Evolutionary conservation across 2,113 vertebrate genomes (phyloP), one percentile per base, ranked within the genome.

Genomic region (Aepyceros melampus): DNA sequence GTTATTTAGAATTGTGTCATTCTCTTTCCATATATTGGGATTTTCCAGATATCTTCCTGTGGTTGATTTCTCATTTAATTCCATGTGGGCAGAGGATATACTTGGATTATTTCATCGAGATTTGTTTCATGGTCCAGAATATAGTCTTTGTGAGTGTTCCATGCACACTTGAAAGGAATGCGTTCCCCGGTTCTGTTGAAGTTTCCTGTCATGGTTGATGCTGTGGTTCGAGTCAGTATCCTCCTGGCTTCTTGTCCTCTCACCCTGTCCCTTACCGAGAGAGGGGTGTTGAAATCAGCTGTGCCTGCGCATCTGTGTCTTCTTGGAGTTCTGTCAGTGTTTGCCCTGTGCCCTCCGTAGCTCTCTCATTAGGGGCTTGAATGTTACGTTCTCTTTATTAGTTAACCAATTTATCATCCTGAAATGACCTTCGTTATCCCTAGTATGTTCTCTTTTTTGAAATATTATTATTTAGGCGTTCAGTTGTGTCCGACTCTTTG

Each of bases 261-360:
- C n/a, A 6, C 27, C 55, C 31, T 19, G 6, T 60, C 31, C 3
- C 74, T 8, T 33, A 2, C 5, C 0, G 23, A 51, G 56, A 81
- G 33, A 64, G 45, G 49, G 45, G 11, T 43, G 33, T 53, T 33
- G 90, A 53, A 53, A 83, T 23, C 47, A 13, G 0, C 5, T 40
- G 9, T 43, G 6, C 23, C 2, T 11, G 6, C 6, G 0, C 25
- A 4, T 40, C n/a, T 15, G 25, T 64, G 31, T 82, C 45, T 62
- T 17, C 45, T 21, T 51, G 45, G 21, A 25, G 51, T 40, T 36
- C 45, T 31, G 1, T 40, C 47, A 14, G 7, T 25, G 49, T 40
- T 6, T 40, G 4, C 31, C 19, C 81, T 5, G 6, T 82, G 25
- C 53, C 55, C 33, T 81, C 12, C 2, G 2, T 49, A 60, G 31